These are phyloP conservation scores for Papilio elwesi DNA, from an alignment of 2,888 invertebrate species.

Conservation along the genomic window DNA sequence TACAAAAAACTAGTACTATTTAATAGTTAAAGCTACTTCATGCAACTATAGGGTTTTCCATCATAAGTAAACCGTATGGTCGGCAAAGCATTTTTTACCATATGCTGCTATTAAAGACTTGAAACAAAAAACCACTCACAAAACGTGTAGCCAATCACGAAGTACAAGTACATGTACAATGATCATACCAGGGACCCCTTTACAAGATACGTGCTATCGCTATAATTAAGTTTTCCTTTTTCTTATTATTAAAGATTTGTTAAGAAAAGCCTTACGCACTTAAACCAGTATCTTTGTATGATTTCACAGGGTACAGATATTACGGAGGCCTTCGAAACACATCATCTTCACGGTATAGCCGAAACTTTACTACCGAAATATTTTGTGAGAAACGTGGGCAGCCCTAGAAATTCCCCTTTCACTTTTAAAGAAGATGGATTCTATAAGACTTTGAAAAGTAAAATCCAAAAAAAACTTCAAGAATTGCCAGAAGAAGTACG, in stretches of 20 bases:
- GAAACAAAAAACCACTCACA: background rate
- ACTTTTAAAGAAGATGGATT: conserved; percentile 91
- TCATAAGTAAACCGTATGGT: no score
- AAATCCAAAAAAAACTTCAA: conserved; percentile 82
- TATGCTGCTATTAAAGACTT: background rate
- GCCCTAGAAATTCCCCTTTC: conserved; percentile 87
- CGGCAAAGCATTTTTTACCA: background rate
- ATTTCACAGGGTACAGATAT: conserved; percentile 85
- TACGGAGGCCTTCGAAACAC: conserved; percentile 86
- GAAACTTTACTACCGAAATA: conserved; percentile 87
- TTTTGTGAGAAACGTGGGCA: conserved; percentile 85
- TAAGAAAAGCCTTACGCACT: no score
- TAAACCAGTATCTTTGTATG: no score
- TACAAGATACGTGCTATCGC: no score
- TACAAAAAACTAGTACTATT: no score
- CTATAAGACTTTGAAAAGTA: conserved; percentile 88
- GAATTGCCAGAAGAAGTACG: conserved; percentile 72
- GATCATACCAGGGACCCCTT: no score
- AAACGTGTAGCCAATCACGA: background rate
- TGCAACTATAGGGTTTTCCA: no score
- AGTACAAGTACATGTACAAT: no score
- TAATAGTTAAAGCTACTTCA: no score
- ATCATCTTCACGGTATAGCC: conserved; percentile 83
- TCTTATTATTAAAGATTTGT: no score
- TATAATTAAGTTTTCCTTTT: no score